phyloP scores from a whole-genome alignment of 2,113 vertebrate genomes.

The Parus major region DNA sequence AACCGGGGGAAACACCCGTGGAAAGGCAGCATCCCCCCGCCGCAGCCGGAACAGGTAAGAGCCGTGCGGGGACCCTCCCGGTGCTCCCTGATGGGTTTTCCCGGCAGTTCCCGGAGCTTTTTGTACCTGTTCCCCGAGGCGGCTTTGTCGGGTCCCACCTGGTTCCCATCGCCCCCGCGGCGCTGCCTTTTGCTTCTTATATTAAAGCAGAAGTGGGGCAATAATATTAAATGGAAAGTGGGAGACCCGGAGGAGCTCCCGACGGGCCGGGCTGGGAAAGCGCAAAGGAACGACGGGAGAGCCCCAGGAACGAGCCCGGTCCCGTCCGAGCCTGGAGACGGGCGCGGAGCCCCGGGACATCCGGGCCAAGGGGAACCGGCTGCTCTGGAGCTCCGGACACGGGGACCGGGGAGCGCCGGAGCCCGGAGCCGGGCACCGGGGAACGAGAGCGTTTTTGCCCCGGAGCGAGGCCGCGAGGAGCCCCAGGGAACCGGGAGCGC shows the following conservation, averaged over 20 bases:
- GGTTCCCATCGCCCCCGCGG: background rate
- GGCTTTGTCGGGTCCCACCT: background rate
- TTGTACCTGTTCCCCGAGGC: background rate
- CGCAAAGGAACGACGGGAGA: background rate
- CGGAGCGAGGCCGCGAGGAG: background rate
- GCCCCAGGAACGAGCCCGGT: rapidly evolving
- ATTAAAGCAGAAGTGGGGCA: background rate
- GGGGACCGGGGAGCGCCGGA: background rate
- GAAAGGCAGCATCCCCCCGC: background rate
- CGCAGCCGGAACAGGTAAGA: background rate
- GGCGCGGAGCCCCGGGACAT: background rate
- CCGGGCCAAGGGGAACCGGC: background rate
- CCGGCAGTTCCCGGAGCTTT: rapidly evolving
- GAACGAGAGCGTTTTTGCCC: rapidly evolving
- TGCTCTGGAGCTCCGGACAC: background rate
- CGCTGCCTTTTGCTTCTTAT: background rate
- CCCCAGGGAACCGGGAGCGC: background rate
- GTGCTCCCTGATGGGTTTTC: rapidly evolving
- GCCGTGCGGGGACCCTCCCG: background rate
- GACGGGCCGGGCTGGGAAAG: background rate
- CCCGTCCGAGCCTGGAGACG: background rate
- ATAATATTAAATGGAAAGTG: background rate
- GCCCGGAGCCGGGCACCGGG: rapidly evolving
- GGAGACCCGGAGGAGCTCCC: background rate
- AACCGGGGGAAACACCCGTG: background rate